These are phyloP conservation scores for Autographa pulchrina DNA, from an alignment of 2,888 invertebrate species.

Conservation along the genomic window DNA sequence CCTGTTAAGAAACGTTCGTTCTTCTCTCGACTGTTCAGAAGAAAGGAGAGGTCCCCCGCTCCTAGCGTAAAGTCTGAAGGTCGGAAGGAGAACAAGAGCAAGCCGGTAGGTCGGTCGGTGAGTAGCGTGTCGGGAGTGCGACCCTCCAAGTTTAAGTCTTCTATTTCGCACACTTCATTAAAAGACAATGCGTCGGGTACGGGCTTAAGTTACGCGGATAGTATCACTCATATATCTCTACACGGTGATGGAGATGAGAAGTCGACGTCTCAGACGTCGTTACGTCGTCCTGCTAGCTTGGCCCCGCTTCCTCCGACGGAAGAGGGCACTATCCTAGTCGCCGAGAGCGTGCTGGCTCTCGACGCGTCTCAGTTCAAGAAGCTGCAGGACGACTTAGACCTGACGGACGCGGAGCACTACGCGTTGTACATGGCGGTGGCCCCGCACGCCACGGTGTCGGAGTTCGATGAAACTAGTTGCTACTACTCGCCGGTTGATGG, in stretches of 20 bases:
- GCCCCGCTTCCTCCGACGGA: conserved; percentile 86
- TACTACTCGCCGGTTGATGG: conserved; percentile 96
- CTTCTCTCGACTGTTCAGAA: conserved; percentile 83
- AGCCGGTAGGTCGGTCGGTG: conserved; percentile 89
- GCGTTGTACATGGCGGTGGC: conserved; percentile 96
- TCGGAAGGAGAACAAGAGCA: conserved; percentile 72
- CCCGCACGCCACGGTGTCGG: conserved; percentile 95
- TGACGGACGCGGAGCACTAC: conserved; percentile 96
- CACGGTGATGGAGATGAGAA: conserved; percentile 88
- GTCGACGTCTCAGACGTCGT: conserved; percentile 76
- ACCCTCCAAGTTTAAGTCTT: conserved; percentile 84
- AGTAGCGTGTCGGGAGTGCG: conserved; percentile 90
- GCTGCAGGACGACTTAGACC: conserved; percentile 90
- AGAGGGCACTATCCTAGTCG: conserved; percentile 90
- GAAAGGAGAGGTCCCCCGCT: conserved; percentile 84
- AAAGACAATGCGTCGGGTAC: conserved; percentile 81
- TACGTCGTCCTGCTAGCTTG: conserved; percentile 71
- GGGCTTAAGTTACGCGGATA: conserved; percentile 87
- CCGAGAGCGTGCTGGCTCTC: conserved; percentile 86
- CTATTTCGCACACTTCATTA: conserved; percentile 81
- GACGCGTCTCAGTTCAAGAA: conserved; percentile 81
- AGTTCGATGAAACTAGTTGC: conserved; percentile 96
- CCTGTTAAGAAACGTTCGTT: conserved; percentile 86
- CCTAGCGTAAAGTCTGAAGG: conserved; percentile 80
- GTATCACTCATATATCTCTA: conserved; percentile 91